phyloP scores from a whole-genome alignment of 2,888 invertebrate species.

The Netelia virgata region DNA sequence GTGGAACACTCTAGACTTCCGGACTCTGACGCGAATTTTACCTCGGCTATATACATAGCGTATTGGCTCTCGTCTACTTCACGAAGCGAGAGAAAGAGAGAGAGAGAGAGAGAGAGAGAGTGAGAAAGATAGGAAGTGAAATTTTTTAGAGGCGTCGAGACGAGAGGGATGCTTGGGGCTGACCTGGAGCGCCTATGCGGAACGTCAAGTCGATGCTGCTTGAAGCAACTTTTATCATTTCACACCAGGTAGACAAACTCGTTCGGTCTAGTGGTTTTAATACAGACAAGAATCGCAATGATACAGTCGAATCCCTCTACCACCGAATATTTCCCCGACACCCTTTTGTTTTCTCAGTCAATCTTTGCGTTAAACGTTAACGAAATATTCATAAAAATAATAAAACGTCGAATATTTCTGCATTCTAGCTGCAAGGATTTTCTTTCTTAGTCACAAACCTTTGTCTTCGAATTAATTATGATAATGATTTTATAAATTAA shows the following conservation, averaged over 20 bases:
- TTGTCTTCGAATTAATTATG: too few species aligned
- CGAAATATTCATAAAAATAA: too few species aligned
- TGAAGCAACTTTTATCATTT: conserved; percentile 60
- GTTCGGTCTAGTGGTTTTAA: conserved; percentile 35
- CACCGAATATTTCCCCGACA: background rate
- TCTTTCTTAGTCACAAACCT: too few species aligned
- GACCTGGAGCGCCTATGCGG: background rate
- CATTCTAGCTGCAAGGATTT: too few species aligned
- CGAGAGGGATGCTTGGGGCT: conserved; percentile 7
- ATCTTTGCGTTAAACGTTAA: background rate
- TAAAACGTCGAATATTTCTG: too few species aligned
- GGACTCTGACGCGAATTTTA: conserved; percentile 42
- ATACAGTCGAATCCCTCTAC: conserved; percentile 5
- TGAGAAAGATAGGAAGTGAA: background rate
- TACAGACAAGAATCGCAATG: conserved; percentile 2
- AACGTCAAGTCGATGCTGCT: conserved; percentile 37
- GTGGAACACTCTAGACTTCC: conserved; percentile 66
- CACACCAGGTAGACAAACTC: conserved; percentile 48
- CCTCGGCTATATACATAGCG: conserved; percentile 7
- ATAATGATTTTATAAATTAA: too few species aligned
- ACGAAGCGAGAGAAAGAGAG: background rate
- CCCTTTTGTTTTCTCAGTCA: background rate
- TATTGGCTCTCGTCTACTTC: conserved; percentile 21
- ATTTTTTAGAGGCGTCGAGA: conserved; percentile 33
- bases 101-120: too few species aligned